Evolutionary conservation across 2,797 vertebrate species (phyloP), one percentile per base, ranked within the genome.

Genomic region (Muscicapa comitata): DNA sequence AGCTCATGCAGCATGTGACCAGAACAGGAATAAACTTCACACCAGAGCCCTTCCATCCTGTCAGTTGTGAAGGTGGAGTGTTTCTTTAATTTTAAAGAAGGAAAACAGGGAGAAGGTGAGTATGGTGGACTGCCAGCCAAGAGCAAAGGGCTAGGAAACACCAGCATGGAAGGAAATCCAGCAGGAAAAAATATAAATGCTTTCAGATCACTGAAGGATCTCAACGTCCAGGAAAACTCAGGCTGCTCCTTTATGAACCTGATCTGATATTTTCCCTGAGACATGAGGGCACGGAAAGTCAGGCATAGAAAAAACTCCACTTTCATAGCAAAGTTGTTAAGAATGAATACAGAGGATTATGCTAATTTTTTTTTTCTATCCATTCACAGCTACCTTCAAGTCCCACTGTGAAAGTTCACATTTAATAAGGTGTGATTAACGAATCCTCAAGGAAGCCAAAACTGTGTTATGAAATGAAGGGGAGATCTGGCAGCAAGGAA

Each of bases 341-440:
- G 85, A 94, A 75, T 2, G 53, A 94, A 53, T 84, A 80, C 21
- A 18, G 54, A 55, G 42, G 42, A 86, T 71, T 86, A 75, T 61
- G 73, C 45, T 81, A 68, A 28, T 76, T 78, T 83, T 65, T 67
- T 67, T 84, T 79, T 66, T 53, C 26, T 0, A 70, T 86, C 94
- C 71, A 76, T 29, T 93, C 94, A 86, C 95, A 94, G 91, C 89
- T 96, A 90, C 87, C 79, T 91, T 94, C 83, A 77, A 78, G 76
- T 88, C 93, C 76, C 91, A 95, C 94, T 96, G 93, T 81, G 93
- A 95, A 96, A 94, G 94, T 95, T 96, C 93, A 90, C 88, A 73
- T 97, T 96, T 96, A 96, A 97, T 96, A 96, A 95, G 94, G 95
- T 96, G 94, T 88, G 93, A 95, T 91, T 94, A 95, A 95, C 87